A percentile compares a stretch with the other conserved stretches of the same genome.
Conservation (phyloP, 2,113 vertebrate species). For the Seriola quinqueradiata region DNA sequence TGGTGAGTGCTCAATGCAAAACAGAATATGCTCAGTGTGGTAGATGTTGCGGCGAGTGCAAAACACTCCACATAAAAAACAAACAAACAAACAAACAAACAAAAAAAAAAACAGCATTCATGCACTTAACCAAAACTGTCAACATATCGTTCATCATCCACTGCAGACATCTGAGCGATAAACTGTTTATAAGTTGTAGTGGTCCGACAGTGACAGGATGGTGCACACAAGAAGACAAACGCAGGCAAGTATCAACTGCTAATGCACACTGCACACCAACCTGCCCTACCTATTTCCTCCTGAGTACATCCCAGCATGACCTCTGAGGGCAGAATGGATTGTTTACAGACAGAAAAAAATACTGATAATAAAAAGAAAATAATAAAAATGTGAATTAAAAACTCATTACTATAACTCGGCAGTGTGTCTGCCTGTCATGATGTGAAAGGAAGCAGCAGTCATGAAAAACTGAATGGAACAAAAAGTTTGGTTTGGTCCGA, state of each 20-base stretch:
- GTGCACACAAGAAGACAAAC: conserved; percentile 52
- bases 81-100: too few relatives aligned
- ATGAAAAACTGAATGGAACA: not conserved
- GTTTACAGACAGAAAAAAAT: not conserved
- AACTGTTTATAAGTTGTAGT: not conserved
- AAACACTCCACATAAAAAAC: not conserved
- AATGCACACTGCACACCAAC: conserved; percentile 74
- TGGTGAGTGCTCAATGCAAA: conserved; percentile 23
- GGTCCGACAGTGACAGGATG: conserved; percentile 44
- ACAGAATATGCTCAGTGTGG: not conserved
- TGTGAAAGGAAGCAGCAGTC: not conserved
- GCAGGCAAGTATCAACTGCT: conserved; percentile 56
- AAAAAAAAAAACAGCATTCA: conserved; percentile 43
- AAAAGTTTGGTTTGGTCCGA: not conserved
- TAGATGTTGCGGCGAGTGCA: conserved; percentile 4
- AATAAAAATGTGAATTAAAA: not conserved
- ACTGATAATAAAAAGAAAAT: not conserved
- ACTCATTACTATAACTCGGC: not conserved
- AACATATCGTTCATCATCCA: conserved; percentile 42
- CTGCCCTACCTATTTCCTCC: conserved; percentile 83
- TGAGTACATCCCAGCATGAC: conserved; percentile 82
- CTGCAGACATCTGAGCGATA: not conserved
- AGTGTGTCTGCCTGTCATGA: not conserved
- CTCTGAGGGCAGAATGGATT: conserved; percentile 78
- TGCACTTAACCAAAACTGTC: conserved; percentile 45